Evolutionary conservation across 2,797 vertebrate genomes (phyloP).

Genomic region (Rhyacichthys aspro): DNA sequence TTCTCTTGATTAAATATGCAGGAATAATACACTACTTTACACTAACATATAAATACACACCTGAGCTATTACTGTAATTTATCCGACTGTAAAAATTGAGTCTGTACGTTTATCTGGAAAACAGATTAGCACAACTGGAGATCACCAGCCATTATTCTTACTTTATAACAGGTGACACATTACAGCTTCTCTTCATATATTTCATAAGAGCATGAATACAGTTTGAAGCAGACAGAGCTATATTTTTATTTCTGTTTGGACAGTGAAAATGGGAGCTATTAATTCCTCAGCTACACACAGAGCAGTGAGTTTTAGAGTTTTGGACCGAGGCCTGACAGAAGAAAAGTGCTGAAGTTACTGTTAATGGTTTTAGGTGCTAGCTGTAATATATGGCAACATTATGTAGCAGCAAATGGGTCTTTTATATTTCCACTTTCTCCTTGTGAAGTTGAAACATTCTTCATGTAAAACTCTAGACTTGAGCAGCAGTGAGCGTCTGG

Average conservation of each 20-base stretch:
- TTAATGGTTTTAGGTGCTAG: not conserved
- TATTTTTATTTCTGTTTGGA: conserved; percentile 36
- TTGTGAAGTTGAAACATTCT: not conserved
- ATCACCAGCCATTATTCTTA: not conserved
- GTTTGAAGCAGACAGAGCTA: conserved; percentile 3
- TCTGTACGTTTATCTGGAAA: no score
- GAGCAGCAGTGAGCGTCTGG: no score
- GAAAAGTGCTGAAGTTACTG: conserved; percentile 11
- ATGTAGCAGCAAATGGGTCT: conserved; percentile 1
- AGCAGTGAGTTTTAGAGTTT: conserved; percentile 18
- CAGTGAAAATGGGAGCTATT: conserved; percentile 25
- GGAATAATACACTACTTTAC: no score
- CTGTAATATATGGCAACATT: not conserved
- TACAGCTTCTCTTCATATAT: conserved; percentile 3
- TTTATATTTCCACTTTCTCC: not conserved
- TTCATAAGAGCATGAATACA: not conserved
- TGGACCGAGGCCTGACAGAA: conserved; percentile 2
- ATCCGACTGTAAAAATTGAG: no score
- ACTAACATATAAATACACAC: no score
- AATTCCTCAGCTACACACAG: not conserved
- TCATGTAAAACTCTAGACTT: not conserved
- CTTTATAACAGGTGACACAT: conserved; percentile 12
- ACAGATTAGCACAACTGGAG: not conserved
- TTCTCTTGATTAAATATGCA: no score
- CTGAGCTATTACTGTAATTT: not conserved